These are phyloP conservation scores for Amblyjoppa proteus DNA, from an alignment of 2,888 invertebrate species.

Conservation along the genomic window DNA sequence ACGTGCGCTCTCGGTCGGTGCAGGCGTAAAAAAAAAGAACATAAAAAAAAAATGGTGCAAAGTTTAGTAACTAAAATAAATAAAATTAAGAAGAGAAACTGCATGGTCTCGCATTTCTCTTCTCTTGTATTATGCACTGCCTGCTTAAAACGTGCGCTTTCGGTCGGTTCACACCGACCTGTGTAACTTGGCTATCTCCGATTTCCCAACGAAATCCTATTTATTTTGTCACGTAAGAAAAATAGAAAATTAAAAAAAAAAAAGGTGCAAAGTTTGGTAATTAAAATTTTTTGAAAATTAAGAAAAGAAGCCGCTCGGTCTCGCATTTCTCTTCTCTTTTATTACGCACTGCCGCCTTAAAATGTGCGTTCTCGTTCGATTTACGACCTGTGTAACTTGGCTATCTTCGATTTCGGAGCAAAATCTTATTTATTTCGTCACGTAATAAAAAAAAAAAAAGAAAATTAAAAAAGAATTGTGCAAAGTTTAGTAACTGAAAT, in stretches of 20 bases:
- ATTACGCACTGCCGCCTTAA: constrained; percentile 14
- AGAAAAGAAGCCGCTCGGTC: too few species aligned
- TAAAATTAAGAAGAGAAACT: too few species aligned
- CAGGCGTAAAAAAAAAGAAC: background rate
- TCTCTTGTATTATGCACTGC: background rate
- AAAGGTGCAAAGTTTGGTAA: background rate
- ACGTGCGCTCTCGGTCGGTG: background rate
- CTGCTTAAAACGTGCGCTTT: constrained; percentile 13
- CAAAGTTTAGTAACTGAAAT: too few species aligned
- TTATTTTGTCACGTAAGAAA: background rate
- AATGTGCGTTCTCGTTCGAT: background rate
- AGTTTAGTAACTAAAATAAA: background rate
- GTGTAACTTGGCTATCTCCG: too few species aligned
- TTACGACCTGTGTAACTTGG: too few species aligned
- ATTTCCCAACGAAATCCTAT: too few species aligned
- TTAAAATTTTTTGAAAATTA: background rate
- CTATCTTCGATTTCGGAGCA: too few species aligned
- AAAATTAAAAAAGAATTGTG: too few species aligned
- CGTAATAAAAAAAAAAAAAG: too few species aligned
- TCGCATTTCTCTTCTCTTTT: too few species aligned
- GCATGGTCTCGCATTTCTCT: too few species aligned
- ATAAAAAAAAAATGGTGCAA: background rate
- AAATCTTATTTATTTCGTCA: too few species aligned
- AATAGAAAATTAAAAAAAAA: background rate
- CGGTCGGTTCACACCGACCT: background rate